Evolutionary conservation across 2,113 vertebrate genomes (phyloP).

Genomic region (Trogon melanurus): DNA sequence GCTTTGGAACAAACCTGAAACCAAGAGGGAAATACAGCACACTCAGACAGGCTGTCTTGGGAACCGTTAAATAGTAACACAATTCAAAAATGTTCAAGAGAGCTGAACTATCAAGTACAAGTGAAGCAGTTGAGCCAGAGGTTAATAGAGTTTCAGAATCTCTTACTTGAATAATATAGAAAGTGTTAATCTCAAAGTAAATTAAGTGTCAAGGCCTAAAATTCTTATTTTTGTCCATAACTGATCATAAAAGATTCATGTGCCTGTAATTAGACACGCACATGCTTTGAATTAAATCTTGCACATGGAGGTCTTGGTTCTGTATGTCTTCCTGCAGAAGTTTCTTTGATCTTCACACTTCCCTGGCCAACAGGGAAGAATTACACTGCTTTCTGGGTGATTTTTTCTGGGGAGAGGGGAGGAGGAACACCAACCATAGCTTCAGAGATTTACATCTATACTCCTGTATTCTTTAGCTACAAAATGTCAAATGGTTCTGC

Average conservation of each 20-base stretch:
- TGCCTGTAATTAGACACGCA: background rate
- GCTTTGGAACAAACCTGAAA: slow-evolving; percentile 27
- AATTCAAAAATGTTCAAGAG: background rate
- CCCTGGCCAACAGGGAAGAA: background rate
- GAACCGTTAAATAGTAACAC: background rate
- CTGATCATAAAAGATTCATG: background rate
- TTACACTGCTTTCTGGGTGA: background rate
- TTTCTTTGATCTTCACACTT: background rate
- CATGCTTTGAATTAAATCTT: background rate
- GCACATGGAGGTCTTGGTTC: background rate
- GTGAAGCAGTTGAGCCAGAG: background rate
- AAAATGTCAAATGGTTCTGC: background rate
- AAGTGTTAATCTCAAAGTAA: slow-evolving; percentile 22
- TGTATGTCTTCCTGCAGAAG: background rate
- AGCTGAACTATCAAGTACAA: background rate
- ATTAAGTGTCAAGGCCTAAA: background rate
- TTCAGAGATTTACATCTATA: background rate
- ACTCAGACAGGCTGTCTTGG: background rate
- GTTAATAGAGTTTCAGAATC: background rate
- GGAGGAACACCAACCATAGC: background rate
- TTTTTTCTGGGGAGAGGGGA: background rate
- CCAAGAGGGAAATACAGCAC: background rate
- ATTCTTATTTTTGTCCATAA: background rate
- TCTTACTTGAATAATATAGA: background rate
- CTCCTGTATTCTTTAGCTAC: background rate